A percentile compares a stretch with the other conserved stretches of the same genome.
Evolutionary conservation across 2,797 vertebrate species (phyloP).

Genomic region (Notoglanidium macrostoma): DNA sequence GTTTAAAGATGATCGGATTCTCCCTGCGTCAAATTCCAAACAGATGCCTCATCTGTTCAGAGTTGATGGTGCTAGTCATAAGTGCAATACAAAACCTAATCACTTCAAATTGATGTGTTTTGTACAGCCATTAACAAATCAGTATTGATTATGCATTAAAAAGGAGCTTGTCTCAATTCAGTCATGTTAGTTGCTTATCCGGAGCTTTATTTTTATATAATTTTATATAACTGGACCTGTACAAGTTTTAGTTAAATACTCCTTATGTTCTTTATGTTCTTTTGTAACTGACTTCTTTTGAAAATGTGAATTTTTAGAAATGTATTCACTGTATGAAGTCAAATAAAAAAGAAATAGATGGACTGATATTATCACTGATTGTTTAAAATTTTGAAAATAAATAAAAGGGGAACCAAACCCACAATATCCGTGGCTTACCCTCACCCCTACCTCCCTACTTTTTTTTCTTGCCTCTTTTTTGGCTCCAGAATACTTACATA

Average conservation of each 20-base stretch:
- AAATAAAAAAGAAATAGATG: not conserved
- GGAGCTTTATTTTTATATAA: not conserved
- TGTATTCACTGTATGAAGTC: not conserved
- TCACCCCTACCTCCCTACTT: not conserved
- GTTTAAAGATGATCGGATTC: not conserved
- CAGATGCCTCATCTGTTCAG: constrained; percentile 8
- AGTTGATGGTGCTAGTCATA: not conserved
- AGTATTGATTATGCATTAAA: not conserved
- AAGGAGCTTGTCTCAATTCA: not conserved
- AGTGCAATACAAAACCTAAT: not conserved
- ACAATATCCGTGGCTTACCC: not conserved
- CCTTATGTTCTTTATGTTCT: not conserved
- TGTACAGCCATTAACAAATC: not conserved
- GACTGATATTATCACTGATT: not conserved
- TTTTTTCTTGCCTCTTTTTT: not conserved
- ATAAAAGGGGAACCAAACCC: not conserved
- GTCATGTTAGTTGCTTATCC: not conserved
- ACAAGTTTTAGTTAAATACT: too few species aligned
- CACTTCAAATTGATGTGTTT: not conserved
- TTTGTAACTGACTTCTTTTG: not conserved
- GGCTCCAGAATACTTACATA: constrained; percentile 40
- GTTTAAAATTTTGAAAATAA: not conserved
- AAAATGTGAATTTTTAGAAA: not conserved
- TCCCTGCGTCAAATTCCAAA: not conserved
- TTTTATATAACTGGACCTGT: not conserved